Conservation (phyloP, 2,888 invertebrate genomes). For the Yponomeuta evonymella region DNA sequence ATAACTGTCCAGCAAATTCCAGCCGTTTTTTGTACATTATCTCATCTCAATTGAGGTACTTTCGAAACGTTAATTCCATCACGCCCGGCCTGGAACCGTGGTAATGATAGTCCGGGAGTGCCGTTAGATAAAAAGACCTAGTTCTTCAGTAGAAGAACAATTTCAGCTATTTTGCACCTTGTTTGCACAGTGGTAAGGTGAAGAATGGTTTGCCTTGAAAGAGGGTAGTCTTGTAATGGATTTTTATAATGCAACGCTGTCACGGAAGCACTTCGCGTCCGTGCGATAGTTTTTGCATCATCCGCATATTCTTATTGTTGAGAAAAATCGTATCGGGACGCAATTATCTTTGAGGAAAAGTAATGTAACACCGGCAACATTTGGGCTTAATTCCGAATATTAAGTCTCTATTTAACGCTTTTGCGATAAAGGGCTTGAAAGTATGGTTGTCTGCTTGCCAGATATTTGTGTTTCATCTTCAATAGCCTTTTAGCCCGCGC, state of each 20-base stretch:
- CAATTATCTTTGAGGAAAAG: background rate
- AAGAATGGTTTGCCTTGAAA: background rate
- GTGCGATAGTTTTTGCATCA: conserved; percentile 20
- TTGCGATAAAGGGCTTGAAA: too few species aligned
- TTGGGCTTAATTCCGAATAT: too few species aligned
- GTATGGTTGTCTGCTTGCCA: too few species aligned
- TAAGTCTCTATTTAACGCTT: too few species aligned
- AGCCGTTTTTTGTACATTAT: background rate
- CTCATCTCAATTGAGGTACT: conserved; percentile 5
- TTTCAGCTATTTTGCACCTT: background rate
- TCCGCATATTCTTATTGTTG: conserved; percentile 10
- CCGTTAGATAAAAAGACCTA: conserved; percentile 1
- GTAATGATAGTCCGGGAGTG: conserved; percentile 9
- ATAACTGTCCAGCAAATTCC: background rate
- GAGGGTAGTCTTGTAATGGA: background rate
- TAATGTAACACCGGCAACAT: background rate
- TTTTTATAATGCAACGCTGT: background rate
- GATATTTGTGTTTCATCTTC: too few species aligned
- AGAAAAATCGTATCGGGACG: conserved; percentile 13
- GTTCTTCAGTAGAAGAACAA: too few species aligned
- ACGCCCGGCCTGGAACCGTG: background rate
- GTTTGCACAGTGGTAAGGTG: background rate
- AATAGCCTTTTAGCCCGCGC: too few species aligned
- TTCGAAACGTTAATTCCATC: conserved; percentile 5
- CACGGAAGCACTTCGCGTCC: conserved; percentile 15